Base-by-base conservation (phyloP, 2,888 invertebrate species). In the Cylindroiulus punctatus region DNA sequence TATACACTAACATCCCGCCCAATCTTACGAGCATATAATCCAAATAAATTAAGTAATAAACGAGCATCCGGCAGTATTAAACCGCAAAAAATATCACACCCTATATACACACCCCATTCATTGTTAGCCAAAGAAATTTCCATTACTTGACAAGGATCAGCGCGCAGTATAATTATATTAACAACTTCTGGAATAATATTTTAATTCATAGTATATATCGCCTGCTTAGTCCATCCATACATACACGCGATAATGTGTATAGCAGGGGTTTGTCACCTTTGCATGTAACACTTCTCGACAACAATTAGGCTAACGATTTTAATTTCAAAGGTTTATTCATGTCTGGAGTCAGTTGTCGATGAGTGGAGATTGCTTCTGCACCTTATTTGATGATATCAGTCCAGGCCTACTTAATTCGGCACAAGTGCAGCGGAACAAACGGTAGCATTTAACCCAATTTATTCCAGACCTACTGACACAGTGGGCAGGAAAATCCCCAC, bases 361-460 rank as follows among this genome's bases (percentile, higher is more conserved):
- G 12, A 2, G 14, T 47, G 2, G 19, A 47, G 47, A 17, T 42
- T 42, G 12, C 42, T 42, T 8, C 42, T 42, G 42, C 42, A 42
- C 5, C 7, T 42, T 52, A 3, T 3, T 52, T 52, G 17, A 52
- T 57, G 22, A 22, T n/a, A 57, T 57, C 57, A 57, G n/a, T 57
- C n/a, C 3, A 57, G 22, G n/a, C 14, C 57, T 57, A n/a, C 57
- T 19, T 57, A 57, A 57, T 57, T 57, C 57, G 22, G 57, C n/a
- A n/a, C 57, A 57, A 57, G 57, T 57, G n/a, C 57, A 57, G 57
- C 57, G 57, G 57, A 57, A 57, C n/a, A 57, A 57, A 57, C 57
- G 22, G 57, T 57, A 57, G 57, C 57, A 57, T 57, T 57, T 57
- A 57, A 57, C 57, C 57, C 57, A 57, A 57, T 57, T 57, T 57